Conservation (phyloP, 2,797 vertebrate species). For the Tachyglossus aculeatus region DNA sequence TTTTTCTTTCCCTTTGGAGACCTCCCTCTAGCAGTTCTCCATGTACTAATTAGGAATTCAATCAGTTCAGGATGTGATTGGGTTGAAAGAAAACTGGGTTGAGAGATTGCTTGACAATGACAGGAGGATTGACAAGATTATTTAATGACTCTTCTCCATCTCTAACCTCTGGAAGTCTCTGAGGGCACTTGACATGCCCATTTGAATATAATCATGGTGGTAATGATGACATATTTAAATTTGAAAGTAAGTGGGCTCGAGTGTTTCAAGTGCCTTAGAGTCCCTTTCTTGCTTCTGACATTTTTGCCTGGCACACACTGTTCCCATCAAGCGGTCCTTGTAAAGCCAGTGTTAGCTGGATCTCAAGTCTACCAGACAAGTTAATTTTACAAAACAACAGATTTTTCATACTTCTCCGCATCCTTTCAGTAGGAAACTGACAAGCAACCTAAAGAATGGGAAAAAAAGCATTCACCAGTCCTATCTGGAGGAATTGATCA, state of each 20-base stretch:
- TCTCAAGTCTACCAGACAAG: slow-evolving; percentile 26
- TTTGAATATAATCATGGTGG: not conserved
- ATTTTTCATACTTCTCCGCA: slow-evolving; percentile 10
- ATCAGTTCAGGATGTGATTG: slow-evolving; percentile 7
- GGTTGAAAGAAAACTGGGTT: not conserved
- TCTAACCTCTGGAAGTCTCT: slow-evolving; percentile 7
- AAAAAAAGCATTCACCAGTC: not conserved
- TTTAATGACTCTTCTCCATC: slow-evolving; percentile 2
- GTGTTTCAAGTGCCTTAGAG: not conserved
- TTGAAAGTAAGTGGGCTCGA: slow-evolving; percentile 16
- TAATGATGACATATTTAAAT: not conserved
- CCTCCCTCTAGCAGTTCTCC: not conserved
- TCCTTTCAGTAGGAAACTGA: slow-evolving; percentile 16
- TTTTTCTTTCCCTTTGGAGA: slow-evolving; percentile 3
- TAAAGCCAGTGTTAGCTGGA: slow-evolving; percentile 9
- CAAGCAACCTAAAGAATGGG: slow-evolving; percentile 17
- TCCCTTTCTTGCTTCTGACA: not conserved
- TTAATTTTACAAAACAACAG: not conserved
- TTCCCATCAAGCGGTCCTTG: not conserved
- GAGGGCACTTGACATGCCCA: not conserved
- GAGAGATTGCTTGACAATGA: slow-evolving; percentile 1
- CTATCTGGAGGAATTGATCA: not conserved
- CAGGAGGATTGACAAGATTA: not conserved
- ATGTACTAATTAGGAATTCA: slow-evolving; percentile 15
- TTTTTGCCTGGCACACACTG: not conserved